Conservation (phyloP, 2,113 vertebrate genomes). For the Phasianus colchicus region DNA sequence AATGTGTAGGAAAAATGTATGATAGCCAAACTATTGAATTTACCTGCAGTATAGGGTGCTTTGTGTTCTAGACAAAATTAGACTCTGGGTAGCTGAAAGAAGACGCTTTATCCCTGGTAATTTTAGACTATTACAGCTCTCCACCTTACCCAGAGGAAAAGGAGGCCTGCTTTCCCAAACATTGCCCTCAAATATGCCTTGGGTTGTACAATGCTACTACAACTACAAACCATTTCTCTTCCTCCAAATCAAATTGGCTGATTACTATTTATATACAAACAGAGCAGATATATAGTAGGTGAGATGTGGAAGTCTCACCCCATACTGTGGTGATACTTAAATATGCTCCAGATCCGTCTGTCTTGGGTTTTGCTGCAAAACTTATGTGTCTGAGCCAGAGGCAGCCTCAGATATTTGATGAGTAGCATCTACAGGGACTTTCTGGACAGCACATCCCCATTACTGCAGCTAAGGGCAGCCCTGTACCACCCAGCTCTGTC, state of each 20-base stretch:
- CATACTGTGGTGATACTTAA: not conserved
- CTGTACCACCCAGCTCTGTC: not conserved
- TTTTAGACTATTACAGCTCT: not conserved
- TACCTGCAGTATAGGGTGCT: not conserved
- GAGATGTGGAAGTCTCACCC: not conserved
- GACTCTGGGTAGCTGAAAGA: not conserved
- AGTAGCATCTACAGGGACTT: not conserved
- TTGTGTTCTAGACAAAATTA: not conserved
- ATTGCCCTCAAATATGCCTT: slow-evolving; percentile 6
- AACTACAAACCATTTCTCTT: not conserved
- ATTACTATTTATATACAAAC: not conserved
- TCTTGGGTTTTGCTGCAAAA: not conserved
- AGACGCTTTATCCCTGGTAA: not conserved
- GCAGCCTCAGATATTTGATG: not conserved
- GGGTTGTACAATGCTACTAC: not conserved
- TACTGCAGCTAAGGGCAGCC: not conserved
- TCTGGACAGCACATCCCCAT: fast-evolving
- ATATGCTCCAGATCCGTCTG: not conserved
- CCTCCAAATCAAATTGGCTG: not conserved
- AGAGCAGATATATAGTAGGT: not conserved
- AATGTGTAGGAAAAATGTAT: not conserved
- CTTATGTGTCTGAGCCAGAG: not conserved
- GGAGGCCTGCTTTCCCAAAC: not conserved
- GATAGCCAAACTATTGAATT: not conserved
- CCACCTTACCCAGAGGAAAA: slow-evolving; percentile 16